Conservation (phyloP, 1,140 invertebrate species). For the Hetaerina americana region DNA sequence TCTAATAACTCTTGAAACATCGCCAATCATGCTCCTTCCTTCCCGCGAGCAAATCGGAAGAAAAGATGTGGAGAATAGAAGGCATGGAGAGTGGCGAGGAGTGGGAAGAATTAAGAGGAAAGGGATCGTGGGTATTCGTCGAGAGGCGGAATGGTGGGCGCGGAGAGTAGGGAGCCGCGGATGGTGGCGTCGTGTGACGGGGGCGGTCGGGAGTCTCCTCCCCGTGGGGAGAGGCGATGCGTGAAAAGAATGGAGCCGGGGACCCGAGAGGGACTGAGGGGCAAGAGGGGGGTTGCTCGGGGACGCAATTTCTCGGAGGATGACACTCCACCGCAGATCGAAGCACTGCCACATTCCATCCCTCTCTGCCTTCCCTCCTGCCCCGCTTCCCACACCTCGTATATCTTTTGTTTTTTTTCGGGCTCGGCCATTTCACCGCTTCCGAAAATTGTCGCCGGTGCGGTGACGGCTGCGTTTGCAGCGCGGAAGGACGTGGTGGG, state of each 20-base stretch:
- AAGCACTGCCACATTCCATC: background rate
- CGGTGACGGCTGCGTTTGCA: background rate
- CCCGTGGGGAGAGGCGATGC: background rate
- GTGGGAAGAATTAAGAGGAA: too few species aligned
- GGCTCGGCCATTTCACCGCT: background rate
- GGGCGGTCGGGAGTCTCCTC: background rate
- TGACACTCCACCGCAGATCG: background rate
- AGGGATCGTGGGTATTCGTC: too few species aligned
- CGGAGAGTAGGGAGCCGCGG: background rate
- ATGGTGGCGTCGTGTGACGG: too few species aligned
- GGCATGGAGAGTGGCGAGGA: too few species aligned
- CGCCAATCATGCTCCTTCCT: too few species aligned
- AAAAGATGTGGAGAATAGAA: too few species aligned
- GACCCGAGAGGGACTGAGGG: too few species aligned
- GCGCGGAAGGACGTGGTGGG: too few species aligned
- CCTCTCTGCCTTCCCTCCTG: background rate
- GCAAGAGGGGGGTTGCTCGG: too few species aligned
- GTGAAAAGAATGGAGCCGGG: background rate
- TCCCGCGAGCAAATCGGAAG: too few species aligned
- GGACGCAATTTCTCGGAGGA: background rate
- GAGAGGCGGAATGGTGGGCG: background rate
- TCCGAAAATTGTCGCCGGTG: background rate
- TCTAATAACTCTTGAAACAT: too few species aligned
- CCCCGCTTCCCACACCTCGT: background rate
- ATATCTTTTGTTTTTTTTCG: too few species aligned